Percentiles rank a stretch among this genome's conserved stretches.
Conservation (phyloP, 2,888 invertebrate species). For the Orchesellides sinensis region DNA sequence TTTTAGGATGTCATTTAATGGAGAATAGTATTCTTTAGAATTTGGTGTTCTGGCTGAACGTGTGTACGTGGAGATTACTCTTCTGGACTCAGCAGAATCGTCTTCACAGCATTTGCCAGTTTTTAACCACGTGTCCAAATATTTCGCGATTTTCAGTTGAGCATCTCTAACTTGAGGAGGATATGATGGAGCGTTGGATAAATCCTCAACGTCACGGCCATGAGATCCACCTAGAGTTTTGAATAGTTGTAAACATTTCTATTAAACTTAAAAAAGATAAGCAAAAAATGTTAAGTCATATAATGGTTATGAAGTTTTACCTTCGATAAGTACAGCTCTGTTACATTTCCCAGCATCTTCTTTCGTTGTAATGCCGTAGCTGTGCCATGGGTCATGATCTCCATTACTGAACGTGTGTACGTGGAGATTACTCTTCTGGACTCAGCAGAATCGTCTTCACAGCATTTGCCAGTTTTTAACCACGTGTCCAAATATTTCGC, state of each 20-base stretch:
- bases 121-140: slow-evolving; percentile 48
- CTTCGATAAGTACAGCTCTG: slow-evolving; percentile 49
- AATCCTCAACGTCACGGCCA: slow-evolving; percentile 49
- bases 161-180: slow-evolving; percentile 43
- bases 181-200: slow-evolving; percentile 17
- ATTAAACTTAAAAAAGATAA: background rate
- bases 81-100: slow-evolving; percentile 5
- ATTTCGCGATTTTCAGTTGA: slow-evolving; percentile 41
- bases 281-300: background rate
- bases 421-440: slow-evolving; percentile 25
- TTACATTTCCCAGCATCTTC: slow-evolving; percentile 61
- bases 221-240: slow-evolving; percentile 57
- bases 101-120: slow-evolving; percentile 57
- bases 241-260: background rate
- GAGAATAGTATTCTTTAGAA: slow-evolving; percentile 22
- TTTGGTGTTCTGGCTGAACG: slow-evolving; percentile 24
- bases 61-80: slow-evolving; percentile 29
- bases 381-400: slow-evolving; percentile 52
- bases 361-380: slow-evolving; percentile 24
- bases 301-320: background rate
- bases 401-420: slow-evolving; percentile 44
- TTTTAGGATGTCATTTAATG: background rate
- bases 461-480: slow-evolving; percentile 58
- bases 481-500: slow-evolving; percentile 32
- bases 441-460: slow-evolving; percentile 30